A percentile compares a stretch with the other conserved stretches of the same genome.
phyloP scores from a whole-genome alignment of 2,113 vertebrate genomes.

The Hucho hucho region DNA sequence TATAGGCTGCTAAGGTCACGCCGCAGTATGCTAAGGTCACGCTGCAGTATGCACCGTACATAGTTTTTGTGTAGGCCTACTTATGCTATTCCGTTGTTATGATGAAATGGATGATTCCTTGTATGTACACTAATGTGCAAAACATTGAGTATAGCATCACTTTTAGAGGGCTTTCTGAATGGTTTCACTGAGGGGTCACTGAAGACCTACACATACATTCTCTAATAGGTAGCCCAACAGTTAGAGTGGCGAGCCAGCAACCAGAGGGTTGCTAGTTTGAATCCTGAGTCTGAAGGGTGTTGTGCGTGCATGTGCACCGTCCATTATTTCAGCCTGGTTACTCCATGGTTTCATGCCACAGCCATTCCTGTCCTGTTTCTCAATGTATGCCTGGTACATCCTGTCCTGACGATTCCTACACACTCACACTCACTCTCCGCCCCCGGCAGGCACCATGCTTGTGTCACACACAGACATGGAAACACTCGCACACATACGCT shows the following conservation, averaged over 20 bases:
- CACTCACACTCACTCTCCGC: constrained; percentile 1
- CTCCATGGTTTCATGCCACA: constrained; percentile 32
- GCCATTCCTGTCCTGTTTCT: constrained; percentile 56
- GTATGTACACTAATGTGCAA: no score
- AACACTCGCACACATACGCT: constrained; percentile 20
- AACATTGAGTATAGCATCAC: no score
- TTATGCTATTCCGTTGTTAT: no score
- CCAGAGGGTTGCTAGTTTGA: no score
- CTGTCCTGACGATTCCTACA: constrained; percentile 35
- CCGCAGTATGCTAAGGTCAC: no score
- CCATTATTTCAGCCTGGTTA: constrained; percentile 64
- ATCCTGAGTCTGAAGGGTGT: neutral
- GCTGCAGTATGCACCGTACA: no score
- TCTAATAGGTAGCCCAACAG: no score
- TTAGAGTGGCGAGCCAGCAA: no score
- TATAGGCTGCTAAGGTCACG: no score
- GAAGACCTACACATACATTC: neutral
- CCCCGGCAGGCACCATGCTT: constrained; percentile 11
- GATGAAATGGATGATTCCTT: no score
- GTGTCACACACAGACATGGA: constrained; percentile 41
- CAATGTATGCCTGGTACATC: constrained; percentile 56
- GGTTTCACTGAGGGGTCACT: neutral
- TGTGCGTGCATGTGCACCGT: constrained; percentile 37
- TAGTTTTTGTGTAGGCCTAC: no score
- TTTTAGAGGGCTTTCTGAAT: neutral